phyloP scores from a whole-genome alignment of 2,888 invertebrate genomes.

The Tuberolachnus salignus region DNA sequence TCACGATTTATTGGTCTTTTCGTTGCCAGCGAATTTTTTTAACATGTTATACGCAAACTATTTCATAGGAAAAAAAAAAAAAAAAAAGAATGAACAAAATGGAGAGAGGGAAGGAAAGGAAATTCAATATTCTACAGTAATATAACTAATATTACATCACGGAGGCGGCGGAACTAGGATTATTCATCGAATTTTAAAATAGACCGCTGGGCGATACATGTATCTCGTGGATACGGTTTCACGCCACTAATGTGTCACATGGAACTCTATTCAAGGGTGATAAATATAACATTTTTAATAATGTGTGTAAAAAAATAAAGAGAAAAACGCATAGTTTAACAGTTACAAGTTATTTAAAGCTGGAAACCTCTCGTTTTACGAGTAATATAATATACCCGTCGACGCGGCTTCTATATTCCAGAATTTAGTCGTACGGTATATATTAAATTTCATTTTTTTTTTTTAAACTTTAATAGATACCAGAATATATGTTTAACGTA shows the following conservation, averaged over 20 bases:
- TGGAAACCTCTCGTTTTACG: not conserved
- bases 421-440: not conserved
- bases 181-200: constrained; percentile 55
- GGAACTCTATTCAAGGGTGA: constrained; percentile 19
- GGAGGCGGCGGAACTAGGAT: constrained; percentile 37
- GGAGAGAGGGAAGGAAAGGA: too few species aligned
- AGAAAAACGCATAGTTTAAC: not conserved
- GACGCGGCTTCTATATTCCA: not conserved
- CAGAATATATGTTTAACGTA: not conserved
- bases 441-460: constrained; percentile 18
- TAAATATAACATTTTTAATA: constrained; percentile 19
- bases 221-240: constrained; percentile 36
- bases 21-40: constrained; percentile 49
- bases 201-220: constrained; percentile 24
- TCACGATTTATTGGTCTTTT: constrained; percentile 38
- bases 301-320: too few species aligned
- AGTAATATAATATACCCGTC: not conserved
- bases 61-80: not conserved
- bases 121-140: constrained; percentile 22
- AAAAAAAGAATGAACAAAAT: too few species aligned
- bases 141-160: constrained; percentile 18
- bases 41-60: constrained; percentile 7
- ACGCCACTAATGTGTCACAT: constrained; percentile 22
- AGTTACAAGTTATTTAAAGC: constrained; percentile 11
- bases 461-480: not conserved